These are phyloP conservation scores for Puntigrus tetrazona DNA, from an alignment of 2,113 vertebrate genomes.

Conservation along the genomic window DNA sequence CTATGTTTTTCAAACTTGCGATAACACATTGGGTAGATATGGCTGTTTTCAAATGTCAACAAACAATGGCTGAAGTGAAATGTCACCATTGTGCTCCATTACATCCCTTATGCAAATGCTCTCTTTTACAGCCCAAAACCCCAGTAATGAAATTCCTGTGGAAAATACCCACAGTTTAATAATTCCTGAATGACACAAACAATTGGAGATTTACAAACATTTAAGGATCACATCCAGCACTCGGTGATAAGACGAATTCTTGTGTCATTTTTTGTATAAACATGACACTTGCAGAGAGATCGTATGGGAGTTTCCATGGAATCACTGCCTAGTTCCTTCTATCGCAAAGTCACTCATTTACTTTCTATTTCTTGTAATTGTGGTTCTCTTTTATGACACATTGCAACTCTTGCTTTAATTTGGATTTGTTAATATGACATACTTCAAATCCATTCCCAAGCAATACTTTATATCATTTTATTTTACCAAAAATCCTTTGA, in stretches of 20 bases:
- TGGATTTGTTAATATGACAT: not conserved
- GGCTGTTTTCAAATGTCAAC: slow-evolving; percentile 44
- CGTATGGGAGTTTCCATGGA: slow-evolving; percentile 3
- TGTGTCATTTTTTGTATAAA: not conserved
- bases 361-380: slow-evolving; percentile 25
- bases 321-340: not conserved
- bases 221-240: slow-evolving; percentile 19
- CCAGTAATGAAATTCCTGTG: slow-evolving; percentile 27
- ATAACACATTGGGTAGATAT: slow-evolving; percentile 14
- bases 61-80: slow-evolving; percentile 36
- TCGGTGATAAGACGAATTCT: not conserved
- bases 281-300: not conserved
- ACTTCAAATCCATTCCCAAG: not conserved
- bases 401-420: not conserved
- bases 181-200: slow-evolving; percentile 31
- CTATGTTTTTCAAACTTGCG: not conserved
- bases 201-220: slow-evolving; percentile 27
- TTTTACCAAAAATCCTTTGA: not conserved
- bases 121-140: not conserved
- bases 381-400: not conserved
- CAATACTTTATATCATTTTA: not conserved
- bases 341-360: not conserved
- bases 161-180: slow-evolving; percentile 32
- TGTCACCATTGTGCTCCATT: slow-evolving; percentile 24
- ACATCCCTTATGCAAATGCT: slow-evolving; percentile 39